Evolutionary conservation across 2,888 invertebrate species (phyloP), one percentile per base, ranked within the genome.

Genomic region (Athalia circularis): DNA sequence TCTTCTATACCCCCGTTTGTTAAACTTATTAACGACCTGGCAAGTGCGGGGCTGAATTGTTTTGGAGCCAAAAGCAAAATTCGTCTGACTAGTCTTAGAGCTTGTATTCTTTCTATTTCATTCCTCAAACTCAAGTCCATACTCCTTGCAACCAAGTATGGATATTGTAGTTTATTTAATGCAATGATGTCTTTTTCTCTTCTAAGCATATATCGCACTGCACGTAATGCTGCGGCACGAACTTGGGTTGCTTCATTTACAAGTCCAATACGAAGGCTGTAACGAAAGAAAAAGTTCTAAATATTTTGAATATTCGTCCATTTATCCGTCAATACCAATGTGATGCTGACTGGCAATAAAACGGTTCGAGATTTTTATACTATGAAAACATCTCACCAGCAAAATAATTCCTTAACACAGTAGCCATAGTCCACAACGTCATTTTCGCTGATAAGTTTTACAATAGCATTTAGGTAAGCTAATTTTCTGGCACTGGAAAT

Each of bases 81-180:
- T 88, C 93, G 93, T 74, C 96, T 92, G 78, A 97, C 95, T 80
- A 99, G 93, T 85, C 98, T 95, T 84, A 98, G 92, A 0, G 97
- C 98, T 91, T 98, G 98, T 77, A 97, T 94, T 64, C 98, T 93
- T 90, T 98, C 99, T 84, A 97, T 94, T 89, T 99, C 98, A 90
- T 97, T 98, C 85, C 96, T 96, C 68, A 97, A 92, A 90, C 95
- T 94, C 81, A 98, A 92, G 91, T 99, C 99, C 89, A 99, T 93
- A 82, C 97, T 97, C 93, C 96, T 95, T 83, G 95, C 94, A 80
- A 98, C 93, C 84, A 98, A 93, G 90, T 94, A 95, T 83, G 97
- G 97, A 86, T 98, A 93, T 87, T 96, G 95, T 82, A 98, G 91
- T 84, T 94, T 94, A 89, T 97, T 95, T 85, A 98, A 94, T 78